Percentiles rank a stretch among this genome's conserved stretches.
These are phyloP conservation scores for Halcyon smyrnensis DNA, from an alignment of 2,797 vertebrate genomes.

Conservation along the genomic window DNA sequence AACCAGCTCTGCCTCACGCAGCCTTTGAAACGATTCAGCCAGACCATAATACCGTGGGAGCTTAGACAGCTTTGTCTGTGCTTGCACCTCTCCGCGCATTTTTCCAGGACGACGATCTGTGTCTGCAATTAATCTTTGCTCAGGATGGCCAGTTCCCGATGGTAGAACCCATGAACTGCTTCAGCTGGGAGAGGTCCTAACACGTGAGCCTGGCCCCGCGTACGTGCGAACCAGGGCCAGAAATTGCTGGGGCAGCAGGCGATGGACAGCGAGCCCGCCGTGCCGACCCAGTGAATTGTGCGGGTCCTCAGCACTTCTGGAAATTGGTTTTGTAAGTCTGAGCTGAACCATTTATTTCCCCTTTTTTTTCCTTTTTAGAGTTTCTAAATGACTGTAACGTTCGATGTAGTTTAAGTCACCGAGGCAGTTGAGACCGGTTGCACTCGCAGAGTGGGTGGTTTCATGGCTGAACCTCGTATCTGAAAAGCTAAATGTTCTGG, in stretches of 20 bases:
- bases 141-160: constrained; percentile 29
- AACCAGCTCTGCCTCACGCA: background rate
- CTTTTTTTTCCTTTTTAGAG: background rate
- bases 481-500: constrained; percentile 54
- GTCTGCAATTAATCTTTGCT: constrained; percentile 52
- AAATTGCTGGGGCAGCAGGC: constrained; percentile 40
- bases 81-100: constrained; percentile 39
- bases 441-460: constrained; percentile 45
- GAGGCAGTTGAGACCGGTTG: constrained; percentile 43
- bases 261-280: background rate
- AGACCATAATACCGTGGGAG: constrained; percentile 63
- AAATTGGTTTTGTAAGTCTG: constrained; percentile 55
- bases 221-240: constrained; percentile 47
- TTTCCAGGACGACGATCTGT: constrained; percentile 57
- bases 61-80: constrained; percentile 58
- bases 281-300: constrained; percentile 2
- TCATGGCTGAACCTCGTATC: constrained; percentile 28
- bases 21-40: constrained; percentile 37
- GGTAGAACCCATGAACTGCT: constrained; percentile 29
- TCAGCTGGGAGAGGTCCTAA: constrained; percentile 41
- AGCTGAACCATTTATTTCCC: constrained; percentile 25
- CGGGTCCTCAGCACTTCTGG: constrained; percentile 51
- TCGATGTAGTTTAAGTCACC: constrained; percentile 18
- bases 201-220: background rate
- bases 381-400: constrained; percentile 50